phyloP scores from a whole-genome alignment of 2,113 vertebrate species.

The Dascyllus trimaculatus region DNA sequence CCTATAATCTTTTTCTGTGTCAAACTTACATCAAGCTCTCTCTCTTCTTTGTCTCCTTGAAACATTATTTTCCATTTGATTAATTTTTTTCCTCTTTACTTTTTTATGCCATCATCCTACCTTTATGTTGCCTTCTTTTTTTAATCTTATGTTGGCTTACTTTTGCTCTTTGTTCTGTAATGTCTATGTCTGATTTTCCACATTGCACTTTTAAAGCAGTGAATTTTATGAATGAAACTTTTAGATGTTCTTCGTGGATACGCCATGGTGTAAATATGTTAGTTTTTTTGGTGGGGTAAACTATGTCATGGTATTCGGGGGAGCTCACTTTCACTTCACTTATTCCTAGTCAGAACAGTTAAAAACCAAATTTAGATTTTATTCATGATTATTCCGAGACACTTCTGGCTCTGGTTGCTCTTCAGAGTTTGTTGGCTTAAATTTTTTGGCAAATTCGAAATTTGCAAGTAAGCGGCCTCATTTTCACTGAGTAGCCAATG shows the following conservation, averaged over 20 bases:
- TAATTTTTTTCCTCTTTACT: not conserved
- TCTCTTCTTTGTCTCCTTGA: not conserved
- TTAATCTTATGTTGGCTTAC: not conserved
- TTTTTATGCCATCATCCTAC: not conserved
- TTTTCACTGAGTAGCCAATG: too few species aligned
- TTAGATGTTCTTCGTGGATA: not conserved
- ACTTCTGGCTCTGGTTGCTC: too few species aligned
- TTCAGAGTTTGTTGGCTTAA: too few species aligned
- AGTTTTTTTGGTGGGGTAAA: not conserved
- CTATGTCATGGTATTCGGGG: too few species aligned
- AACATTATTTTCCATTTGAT: not conserved
- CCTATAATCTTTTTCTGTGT: not conserved
- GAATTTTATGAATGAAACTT: not conserved
- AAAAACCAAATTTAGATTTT: too few species aligned
- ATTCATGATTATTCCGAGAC: too few species aligned
- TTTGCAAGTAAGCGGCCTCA: too few species aligned
- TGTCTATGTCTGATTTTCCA: not conserved
- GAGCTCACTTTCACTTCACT: not conserved
- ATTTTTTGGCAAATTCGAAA: too few species aligned
- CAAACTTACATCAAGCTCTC: constrained; percentile 27
- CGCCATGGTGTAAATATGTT: not conserved
- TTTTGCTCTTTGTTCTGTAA: not conserved
- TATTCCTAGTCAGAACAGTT: too few species aligned
- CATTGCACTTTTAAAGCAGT: not conserved
- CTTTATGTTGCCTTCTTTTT: not conserved